Conservation (phyloP, 2,888 invertebrate species). For the Lithosia quadra region DNA sequence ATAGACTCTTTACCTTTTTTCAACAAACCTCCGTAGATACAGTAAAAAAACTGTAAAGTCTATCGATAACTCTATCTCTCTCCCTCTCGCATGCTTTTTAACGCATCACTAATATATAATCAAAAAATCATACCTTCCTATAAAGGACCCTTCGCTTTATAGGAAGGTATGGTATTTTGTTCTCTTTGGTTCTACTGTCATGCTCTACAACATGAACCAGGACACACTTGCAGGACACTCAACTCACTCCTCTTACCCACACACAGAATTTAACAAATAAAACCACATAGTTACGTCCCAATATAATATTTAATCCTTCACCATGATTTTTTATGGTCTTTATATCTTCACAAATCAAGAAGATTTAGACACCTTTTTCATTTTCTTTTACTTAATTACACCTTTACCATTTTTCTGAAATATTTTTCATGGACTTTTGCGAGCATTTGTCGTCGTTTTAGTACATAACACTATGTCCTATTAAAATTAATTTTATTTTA, state of each 20-base stretch:
- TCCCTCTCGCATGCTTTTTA: no score
- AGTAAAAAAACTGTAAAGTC: no score
- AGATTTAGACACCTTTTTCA: no score
- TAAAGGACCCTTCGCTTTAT: no score
- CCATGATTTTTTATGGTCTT: conserved; percentile 6
- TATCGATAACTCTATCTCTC: no score
- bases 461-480: neutral
- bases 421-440: conserved; percentile 9
- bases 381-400: neutral
- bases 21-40: no score
- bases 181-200: neutral
- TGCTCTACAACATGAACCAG: neutral
- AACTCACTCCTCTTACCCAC: neutral
- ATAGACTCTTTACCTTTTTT: no score
- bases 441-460: conserved; percentile 7
- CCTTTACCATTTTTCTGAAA: neutral
- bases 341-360: no score
- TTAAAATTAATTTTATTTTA: neutral
- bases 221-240: neutral
- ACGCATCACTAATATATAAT: no score
- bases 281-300: neutral
- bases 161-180: neutral
- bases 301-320: neutral
- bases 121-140: no score
- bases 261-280: neutral